Evolutionary conservation across 2,797 vertebrate species (phyloP), one percentile per base, ranked within the genome.

Genomic region (Selene dorsalis): DNA sequence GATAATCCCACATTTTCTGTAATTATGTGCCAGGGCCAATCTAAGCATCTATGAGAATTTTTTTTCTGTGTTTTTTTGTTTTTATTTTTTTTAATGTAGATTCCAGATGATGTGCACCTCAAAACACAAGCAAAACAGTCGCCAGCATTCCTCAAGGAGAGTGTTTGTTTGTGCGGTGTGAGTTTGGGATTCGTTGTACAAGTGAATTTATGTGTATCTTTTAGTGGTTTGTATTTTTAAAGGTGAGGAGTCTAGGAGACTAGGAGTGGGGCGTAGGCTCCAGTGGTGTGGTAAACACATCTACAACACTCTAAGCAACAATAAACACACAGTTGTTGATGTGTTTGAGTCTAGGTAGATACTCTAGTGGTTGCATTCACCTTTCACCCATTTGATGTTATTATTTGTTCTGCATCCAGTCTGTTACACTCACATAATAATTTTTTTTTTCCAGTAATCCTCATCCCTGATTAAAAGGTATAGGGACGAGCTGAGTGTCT

Each of bases 301-400:
- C 47, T 55, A 62, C 84, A 79, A 68, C 69, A 73, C 77, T 85
- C 55, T 60, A 72, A 85, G 76, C 77, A 87, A 80, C 86, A 92
- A 87, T 78, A 93, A 92, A 88, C 77, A 88, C 75, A 84, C 70
- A 85, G 83, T 87, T 85, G 77, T 82, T 80, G 89, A 76, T 20
- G 45, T 58, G 76, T 82, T 84, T 73, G 69, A 72, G 43, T 70
- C 16, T 65, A 85, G 84, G 87, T 87, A 73, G 55, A 69, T 66
- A 41, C 73, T 68, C 55, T 39, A 74, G 24, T 13, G 16, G 65
- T 69, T 1, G 35, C 4, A 56, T 68, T 86, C 47, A 52, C 56
- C 30, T 85, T 79, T 71, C 35, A 47, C 35, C 57, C 28, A 26
- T 64, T 77, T 71, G 2, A 10, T 35, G 28, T 24, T 48, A 14